Conservation (phyloP, 2,888 invertebrate species). For the Pammene fasciana region DNA sequence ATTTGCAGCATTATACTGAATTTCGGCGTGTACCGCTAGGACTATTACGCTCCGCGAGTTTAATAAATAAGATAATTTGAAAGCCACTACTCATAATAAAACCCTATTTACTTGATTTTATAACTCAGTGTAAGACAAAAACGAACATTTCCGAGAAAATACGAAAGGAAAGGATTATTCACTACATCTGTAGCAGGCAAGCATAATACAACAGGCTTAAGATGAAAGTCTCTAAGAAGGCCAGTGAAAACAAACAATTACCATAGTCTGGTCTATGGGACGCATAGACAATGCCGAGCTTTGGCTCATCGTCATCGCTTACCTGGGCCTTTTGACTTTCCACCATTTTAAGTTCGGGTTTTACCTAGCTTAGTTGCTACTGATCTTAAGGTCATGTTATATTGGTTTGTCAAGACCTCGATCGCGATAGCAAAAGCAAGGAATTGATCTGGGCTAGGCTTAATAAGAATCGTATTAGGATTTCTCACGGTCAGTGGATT, state of each 20-base stretch:
- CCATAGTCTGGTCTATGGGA: slow-evolving; percentile 40
- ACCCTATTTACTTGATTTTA: too few species aligned
- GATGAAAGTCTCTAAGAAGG: slow-evolving; percentile 43
- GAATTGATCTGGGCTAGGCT: slow-evolving; percentile 8
- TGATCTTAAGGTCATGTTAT: not conserved
- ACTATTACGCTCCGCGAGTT: too few species aligned
- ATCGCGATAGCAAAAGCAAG: not conserved
- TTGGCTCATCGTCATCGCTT: not conserved
- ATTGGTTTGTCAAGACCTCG: slow-evolving; percentile 19
- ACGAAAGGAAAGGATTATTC: too few species aligned
- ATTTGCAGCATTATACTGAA: too few species aligned
- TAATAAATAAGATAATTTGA: too few species aligned
- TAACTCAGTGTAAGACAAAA: too few species aligned
- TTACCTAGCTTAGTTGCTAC: not conserved
- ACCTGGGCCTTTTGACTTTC: not conserved
- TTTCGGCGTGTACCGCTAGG: too few species aligned
- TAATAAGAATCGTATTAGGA: slow-evolving; percentile 10
- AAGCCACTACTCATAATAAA: too few species aligned
- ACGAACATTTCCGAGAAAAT: too few species aligned
- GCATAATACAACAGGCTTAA: slow-evolving; percentile 34
- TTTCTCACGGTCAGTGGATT: slow-evolving; percentile 27
- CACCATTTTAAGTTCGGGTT: not conserved
- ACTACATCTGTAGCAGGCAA: slow-evolving; percentile 31
- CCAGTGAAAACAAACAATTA: slow-evolving; percentile 44
- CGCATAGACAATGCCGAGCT: slow-evolving; percentile 40